phyloP scores from a whole-genome alignment of 2,113 vertebrate genomes.

The Leptobrachium ailaonicum region DNA sequence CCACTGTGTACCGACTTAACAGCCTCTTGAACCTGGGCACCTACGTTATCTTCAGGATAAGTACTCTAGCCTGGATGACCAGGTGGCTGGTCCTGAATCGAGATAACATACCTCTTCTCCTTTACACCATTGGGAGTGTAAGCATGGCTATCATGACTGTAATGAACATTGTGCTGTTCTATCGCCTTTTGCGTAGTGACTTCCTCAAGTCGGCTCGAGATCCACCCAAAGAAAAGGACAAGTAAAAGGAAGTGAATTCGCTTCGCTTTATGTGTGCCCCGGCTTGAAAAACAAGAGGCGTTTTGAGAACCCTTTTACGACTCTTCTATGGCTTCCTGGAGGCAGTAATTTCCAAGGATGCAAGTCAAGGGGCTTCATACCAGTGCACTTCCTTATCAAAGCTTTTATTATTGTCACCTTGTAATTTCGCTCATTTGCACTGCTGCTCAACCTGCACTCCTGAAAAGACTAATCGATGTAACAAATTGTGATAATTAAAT shows the following conservation, averaged over 20 bases:
- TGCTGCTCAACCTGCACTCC: not conserved
- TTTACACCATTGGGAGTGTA: conserved; percentile 77
- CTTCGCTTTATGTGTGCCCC: not conserved
- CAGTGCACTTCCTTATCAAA: not conserved
- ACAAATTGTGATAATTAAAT: not conserved
- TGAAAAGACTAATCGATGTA: not conserved
- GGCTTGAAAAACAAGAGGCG: not conserved
- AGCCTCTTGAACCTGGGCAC: conserved; percentile 85
- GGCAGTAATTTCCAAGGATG: not conserved
- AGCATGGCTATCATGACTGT: conserved; percentile 82
- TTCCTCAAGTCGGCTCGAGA: conserved; percentile 70
- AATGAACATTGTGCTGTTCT: conserved; percentile 82
- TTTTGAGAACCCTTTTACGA: not conserved
- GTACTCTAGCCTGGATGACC: conserved; percentile 89
- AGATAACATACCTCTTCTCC: conserved; percentile 69
- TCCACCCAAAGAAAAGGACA: conserved; percentile 63
- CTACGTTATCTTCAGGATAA: conserved; percentile 85
- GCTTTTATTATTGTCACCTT: not conserved
- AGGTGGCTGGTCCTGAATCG: conserved; percentile 84
- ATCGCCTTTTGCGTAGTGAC: conserved; percentile 79
- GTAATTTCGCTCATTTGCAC: not conserved
- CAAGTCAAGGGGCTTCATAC: not conserved
- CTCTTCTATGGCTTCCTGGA: not conserved
- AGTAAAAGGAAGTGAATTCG: conserved; percentile 20
- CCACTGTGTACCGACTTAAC: conserved; percentile 76